Percentiles rank a stretch among this genome's conserved stretches.
Conservation (phyloP, 2,888 invertebrate genomes). For the Sphaerophoria rueppellii region DNA sequence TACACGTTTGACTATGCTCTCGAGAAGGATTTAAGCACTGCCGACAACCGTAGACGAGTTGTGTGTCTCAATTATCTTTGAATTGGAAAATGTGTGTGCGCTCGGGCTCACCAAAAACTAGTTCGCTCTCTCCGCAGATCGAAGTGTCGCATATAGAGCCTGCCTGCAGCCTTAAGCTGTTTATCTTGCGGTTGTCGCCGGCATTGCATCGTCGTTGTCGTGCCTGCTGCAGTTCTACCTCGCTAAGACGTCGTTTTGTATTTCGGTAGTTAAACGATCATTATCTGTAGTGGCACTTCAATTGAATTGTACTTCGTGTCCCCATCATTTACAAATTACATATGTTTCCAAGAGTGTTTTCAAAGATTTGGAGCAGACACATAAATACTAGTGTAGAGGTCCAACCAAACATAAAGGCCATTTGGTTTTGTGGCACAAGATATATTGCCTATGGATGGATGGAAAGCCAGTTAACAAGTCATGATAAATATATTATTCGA, state of each 20-base stretch:
- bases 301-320: slow-evolving; percentile 70
- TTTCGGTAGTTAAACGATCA: slow-evolving; percentile 69
- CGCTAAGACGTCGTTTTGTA: slow-evolving; percentile 54
- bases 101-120: slow-evolving; percentile 47
- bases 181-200: slow-evolving; percentile 34
- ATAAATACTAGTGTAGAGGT: neutral
- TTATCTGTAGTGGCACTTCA: slow-evolving; percentile 71
- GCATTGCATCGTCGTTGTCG: slow-evolving; percentile 5
- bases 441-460: slow-evolving; percentile 23
- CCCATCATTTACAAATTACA: slow-evolving; percentile 71
- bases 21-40: slow-evolving; percentile 27
- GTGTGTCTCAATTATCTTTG: slow-evolving; percentile 63
- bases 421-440: neutral
- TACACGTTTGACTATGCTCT: slow-evolving; percentile 4
- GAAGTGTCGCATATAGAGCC: neutral
- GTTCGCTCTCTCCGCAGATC: slow-evolving; percentile 30
- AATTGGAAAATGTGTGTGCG: slow-evolving; percentile 43
- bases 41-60: neutral
- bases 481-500: slow-evolving; percentile 47
- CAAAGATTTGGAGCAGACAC: slow-evolving; percentile 42
- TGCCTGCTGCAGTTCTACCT: neutral
- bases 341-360: slow-evolving; percentile 61
- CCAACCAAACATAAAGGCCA: neutral
- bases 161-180: slow-evolving; percentile 39
- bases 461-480: slow-evolving; percentile 49